Evolutionary conservation across 2,113 vertebrate species (phyloP), one percentile per base, ranked within the genome.

Genomic region (Bagarius yarrelli): DNA sequence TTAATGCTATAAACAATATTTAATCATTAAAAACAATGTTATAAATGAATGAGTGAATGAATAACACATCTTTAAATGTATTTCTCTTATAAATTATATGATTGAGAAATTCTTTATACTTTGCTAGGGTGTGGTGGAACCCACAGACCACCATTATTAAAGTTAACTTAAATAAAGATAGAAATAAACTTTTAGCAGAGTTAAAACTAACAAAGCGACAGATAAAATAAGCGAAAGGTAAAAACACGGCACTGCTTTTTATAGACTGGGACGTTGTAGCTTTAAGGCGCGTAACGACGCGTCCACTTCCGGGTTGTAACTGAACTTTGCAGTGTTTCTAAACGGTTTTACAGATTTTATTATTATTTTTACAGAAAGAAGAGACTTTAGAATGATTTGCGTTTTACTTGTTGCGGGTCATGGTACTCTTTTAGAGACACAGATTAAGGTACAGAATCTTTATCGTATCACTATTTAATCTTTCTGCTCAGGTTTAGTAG

Each of bases 381-480:
- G 4, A 47, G 60, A 3, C 2, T 55, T 27, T 21, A 21, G 0
- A 23, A 95, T 94, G 93, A 94, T 95, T 70, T 94, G 94, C 1
- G 89, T 95, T 18, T 84, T 94, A 55, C 83, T 95, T 74, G 94
- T 95, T 12, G 94, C 94, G 15, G 94, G 94, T 0, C 94, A 95
- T 80, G 93, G 91, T 59, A 91, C 93, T 23, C 70, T 94, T 12
- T 87, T 95, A 60, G 91, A 95, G 83, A 85, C 89, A 8, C 92
- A 95, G 66, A 93, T 95, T 13, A 94, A 93, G 93, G 94, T 95
- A 53, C 60, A 52, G 50, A 55, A 34, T 19, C 50, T 73, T 73
- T 73, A 8, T 69, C n/a, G 14, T 73, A 6, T 73, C 4, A 18
- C 2, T 53, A 21, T 72, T 53, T 30, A n/a, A 2, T 30, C 16